Conservation (phyloP, 2,113 vertebrate genomes). For the Neolamprologus toae region DNA sequence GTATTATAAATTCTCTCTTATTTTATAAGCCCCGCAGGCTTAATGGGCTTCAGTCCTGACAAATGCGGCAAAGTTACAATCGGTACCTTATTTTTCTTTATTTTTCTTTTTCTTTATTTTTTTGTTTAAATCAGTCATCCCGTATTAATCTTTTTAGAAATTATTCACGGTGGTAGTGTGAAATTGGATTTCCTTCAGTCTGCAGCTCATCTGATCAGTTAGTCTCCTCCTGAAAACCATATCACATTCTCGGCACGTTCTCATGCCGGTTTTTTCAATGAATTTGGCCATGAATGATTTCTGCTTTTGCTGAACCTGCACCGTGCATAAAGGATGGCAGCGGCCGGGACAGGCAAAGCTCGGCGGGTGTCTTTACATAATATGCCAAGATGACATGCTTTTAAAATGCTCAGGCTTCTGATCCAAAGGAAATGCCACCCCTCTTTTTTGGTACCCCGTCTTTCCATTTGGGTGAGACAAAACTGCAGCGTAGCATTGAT, state of each 20-base stretch:
- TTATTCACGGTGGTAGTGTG: neutral
- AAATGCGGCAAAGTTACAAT: slow-evolving; percentile 14
- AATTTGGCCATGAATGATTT: slow-evolving; percentile 62
- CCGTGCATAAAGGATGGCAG: slow-evolving; percentile 3
- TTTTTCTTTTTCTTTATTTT: accelerated
- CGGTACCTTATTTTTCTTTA: neutral
- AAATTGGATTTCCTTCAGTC: slow-evolving; percentile 1
- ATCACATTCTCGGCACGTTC: slow-evolving; percentile 76
- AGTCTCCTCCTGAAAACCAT: slow-evolving; percentile 20
- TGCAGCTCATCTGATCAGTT: slow-evolving; percentile 15
- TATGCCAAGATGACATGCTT: slow-evolving; percentile 28
- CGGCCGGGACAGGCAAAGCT: slow-evolving; percentile 31
- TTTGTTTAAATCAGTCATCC: neutral
- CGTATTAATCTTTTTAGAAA: neutral
- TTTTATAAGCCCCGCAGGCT: neutral
- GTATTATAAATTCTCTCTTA: neutral
- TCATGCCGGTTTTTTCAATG: slow-evolving; percentile 73
- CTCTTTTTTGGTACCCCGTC: slow-evolving; percentile 1
- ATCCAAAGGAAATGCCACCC: slow-evolving; percentile 13
- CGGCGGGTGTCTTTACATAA: slow-evolving; percentile 36
- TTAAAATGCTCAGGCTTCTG: slow-evolving; percentile 3
- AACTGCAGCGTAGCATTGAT: slow-evolving; percentile 62
- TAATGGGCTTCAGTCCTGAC: neutral
- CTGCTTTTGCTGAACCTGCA: slow-evolving; percentile 27
- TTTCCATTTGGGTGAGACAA: slow-evolving; percentile 44